Conservation (phyloP, 2,113 vertebrate genomes). For the Chinchilla lanigera region DNA sequence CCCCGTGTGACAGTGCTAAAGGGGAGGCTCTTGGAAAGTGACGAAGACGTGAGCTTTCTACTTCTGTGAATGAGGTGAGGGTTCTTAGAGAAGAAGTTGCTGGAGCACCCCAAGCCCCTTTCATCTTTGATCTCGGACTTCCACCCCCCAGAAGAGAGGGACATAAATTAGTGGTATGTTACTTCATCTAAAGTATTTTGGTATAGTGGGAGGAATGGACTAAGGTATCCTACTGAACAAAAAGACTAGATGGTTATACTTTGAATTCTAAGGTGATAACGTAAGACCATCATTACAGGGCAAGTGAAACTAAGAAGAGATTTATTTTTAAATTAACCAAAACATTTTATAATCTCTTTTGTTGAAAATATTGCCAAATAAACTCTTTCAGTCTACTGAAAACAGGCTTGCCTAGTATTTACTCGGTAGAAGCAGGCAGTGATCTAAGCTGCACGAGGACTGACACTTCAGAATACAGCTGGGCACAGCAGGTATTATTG, state of each 20-base stretch:
- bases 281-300: not conserved
- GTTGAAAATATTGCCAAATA: not conserved
- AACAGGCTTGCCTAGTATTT: not conserved
- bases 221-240: not conserved
- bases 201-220: not conserved
- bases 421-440: not conserved
- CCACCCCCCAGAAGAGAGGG: not conserved
- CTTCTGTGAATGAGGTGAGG: not conserved
- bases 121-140: not conserved
- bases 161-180: not conserved
- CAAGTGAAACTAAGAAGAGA: not conserved
- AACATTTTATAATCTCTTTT: not conserved
- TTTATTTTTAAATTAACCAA: not conserved
- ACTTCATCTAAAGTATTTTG: not conserved
- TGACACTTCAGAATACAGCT: not conserved
- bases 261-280: not conserved
- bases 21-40: not conserved
- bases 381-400: not conserved
- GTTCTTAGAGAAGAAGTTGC: not conserved
- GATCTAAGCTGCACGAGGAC: not conserved
- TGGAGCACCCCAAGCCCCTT: not conserved
- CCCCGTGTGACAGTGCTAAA: no score
- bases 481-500: not conserved
- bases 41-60: not conserved
- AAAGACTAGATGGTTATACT: not conserved